Percentiles rank a stretch among this genome's conserved stretches.
phyloP scores from a whole-genome alignment of 2,888 invertebrate species.

The Drosophila mercatorum region DNA sequence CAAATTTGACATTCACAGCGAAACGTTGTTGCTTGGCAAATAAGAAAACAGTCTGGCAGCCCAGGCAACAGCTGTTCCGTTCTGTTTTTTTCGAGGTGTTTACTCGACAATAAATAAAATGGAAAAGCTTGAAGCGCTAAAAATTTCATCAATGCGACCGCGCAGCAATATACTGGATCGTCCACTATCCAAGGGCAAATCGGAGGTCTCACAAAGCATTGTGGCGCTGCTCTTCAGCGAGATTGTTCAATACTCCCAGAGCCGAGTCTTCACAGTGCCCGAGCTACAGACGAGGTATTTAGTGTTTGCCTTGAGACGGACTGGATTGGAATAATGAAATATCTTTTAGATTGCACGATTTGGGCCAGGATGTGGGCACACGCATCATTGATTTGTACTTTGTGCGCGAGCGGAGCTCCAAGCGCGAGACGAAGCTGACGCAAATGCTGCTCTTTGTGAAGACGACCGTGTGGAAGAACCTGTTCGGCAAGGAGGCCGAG shows the following conservation, averaged over 20 bases:
- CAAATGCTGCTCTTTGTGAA: constrained; percentile 98
- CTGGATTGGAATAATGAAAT: not conserved
- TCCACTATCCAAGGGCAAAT: constrained; percentile 95
- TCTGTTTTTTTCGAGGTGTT: constrained; percentile 2
- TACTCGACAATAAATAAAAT: constrained; percentile 54
- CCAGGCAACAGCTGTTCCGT: constrained; percentile 36
- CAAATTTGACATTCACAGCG: constrained; percentile 27
- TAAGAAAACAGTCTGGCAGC: constrained; percentile 36
- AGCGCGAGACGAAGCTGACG: constrained; percentile 96
- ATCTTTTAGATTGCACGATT: constrained; percentile 91
- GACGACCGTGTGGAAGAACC: constrained; percentile 98
- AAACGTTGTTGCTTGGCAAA: not conserved
- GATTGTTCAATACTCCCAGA: constrained; percentile 99
- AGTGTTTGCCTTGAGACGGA: too few species aligned
- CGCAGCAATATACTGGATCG: constrained; percentile 91
- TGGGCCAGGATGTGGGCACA: constrained; percentile 97
- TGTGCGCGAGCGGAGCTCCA: constrained; percentile 95
- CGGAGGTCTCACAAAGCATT: constrained; percentile 95
- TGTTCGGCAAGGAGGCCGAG: constrained; percentile 99
- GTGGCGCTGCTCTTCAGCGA: constrained; percentile 99
- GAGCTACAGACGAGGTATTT: constrained; percentile 96
- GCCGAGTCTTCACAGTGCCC: constrained; percentile 96
- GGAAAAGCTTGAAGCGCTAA: constrained; percentile 83
- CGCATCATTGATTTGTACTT: constrained; percentile 97
- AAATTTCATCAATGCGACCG: constrained; percentile 83